Base-by-base conservation (phyloP, 2,797 vertebrate species). In the Carduelis carduelis region DNA sequence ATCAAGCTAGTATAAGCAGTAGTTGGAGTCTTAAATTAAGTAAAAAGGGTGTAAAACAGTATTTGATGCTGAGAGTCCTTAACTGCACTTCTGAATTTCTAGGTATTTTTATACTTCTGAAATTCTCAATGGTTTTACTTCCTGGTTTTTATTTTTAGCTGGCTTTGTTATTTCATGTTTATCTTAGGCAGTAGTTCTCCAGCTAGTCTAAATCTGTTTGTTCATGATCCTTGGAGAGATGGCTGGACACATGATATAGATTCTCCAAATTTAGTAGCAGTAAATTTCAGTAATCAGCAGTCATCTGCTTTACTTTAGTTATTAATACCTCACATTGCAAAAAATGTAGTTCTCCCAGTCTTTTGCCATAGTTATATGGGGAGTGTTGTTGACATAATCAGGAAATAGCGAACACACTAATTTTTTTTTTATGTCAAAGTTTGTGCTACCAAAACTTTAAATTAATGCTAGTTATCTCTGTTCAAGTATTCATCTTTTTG, bases 81-180 rank as follows among this genome's bases (percentile, higher is more conserved):
- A 90, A 59, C 23, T 89, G 70, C 37, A 32, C 44, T 92, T 90
- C 24, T 32, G 82, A 37, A 63, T 65, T 92, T 91, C 75, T 68
- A 70, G 89, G 47, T 87, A 70, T 82, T 93, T 91, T 94, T 94
- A 22, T 65, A n/a, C 47, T 91, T 57, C 7, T 74, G 47, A 77
- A 47, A 92, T 79, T 95, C 78, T 66, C 50, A 76, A 59, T 70
- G 43, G 34, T 68, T 95, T 78, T 93, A 52, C 83, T 92, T 93
- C 83, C 74, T 87, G 89, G 18, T 83, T 93, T 85, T 95, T 94
- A 82, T 88, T 94, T 93, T 93, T 87, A 94, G 81, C 52, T 92
- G 57, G 23, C 83, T 92, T 94, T 92, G 78, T 64, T 83, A 43
- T 84, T 92, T 92, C 61, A 17, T 77, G 84, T 93, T 95, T 94